phyloP scores from a whole-genome alignment of 2,888 invertebrate species.

The Atrina japonica region DNA sequence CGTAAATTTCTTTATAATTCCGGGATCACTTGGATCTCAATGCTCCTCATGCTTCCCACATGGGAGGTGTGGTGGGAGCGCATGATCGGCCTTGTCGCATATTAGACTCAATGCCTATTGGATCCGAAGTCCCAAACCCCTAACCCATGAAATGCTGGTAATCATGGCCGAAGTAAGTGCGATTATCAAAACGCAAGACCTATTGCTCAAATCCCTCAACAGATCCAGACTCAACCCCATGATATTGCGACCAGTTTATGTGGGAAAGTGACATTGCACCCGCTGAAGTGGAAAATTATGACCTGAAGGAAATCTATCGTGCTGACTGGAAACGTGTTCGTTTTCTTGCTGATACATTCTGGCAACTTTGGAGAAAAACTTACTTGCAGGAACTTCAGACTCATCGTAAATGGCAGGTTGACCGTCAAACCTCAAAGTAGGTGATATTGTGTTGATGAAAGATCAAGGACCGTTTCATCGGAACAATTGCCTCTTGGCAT shows the following conservation, averaged over 20 bases:
- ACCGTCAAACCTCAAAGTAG: constrained; percentile 10
- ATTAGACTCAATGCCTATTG: constrained; percentile 41
- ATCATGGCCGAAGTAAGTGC: constrained; percentile 46
- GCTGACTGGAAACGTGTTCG: constrained; percentile 26
- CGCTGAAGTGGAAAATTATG: not conserved
- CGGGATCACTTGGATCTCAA: constrained; percentile 45
- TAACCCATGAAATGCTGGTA: constrained; percentile 43
- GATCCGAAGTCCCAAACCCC: constrained; percentile 7
- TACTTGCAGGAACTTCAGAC: constrained; percentile 26
- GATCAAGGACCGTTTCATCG: not conserved
- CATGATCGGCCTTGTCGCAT: constrained; percentile 47
- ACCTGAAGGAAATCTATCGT: constrained; percentile 20
- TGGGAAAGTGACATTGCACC: constrained; percentile 7
- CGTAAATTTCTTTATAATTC: constrained; percentile 15
- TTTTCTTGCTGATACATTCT: constrained; percentile 20
- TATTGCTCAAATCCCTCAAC: constrained; percentile 27
- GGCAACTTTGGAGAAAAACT: constrained; percentile 32
- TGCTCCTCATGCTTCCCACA: constrained; percentile 47
- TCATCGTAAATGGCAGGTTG: constrained; percentile 24
- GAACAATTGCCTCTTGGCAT: constrained; percentile 26
- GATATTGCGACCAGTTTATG: constrained; percentile 20
- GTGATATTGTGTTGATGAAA: constrained; percentile 24
- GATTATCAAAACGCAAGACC: constrained; percentile 46
- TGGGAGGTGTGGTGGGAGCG: constrained; percentile 48
- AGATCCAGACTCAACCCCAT: constrained; percentile 32